phyloP scores from a whole-genome alignment of 2,113 vertebrate genomes.

The Pangasianodon gigas region DNA sequence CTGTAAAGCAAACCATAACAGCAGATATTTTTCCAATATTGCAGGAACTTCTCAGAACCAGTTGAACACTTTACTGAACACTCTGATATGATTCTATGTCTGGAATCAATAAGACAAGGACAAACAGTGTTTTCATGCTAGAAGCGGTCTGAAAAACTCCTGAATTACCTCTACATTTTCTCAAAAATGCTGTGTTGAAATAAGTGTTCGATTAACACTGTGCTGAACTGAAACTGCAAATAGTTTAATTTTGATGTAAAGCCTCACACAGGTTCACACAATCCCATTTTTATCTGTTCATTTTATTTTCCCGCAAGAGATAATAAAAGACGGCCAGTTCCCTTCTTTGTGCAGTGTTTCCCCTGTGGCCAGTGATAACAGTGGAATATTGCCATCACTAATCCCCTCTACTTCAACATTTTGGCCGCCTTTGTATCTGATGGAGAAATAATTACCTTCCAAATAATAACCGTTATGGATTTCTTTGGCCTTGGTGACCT shows the following conservation, averaged over 20 bases:
- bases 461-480: slow-evolving; percentile 57
- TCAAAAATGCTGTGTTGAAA: not conserved
- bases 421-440: slow-evolving; percentile 48
- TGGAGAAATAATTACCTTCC: slow-evolving; percentile 52
- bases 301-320: slow-evolving; percentile 35
- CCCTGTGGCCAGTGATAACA: slow-evolving; percentile 43
- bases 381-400: slow-evolving; percentile 38
- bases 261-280: not conserved
- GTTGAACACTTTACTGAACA: not conserved
- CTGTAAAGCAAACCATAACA: not conserved
- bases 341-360: slow-evolving; percentile 36
- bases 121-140: not conserved
- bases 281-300: not conserved
- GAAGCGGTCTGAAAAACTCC: not conserved
- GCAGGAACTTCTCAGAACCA: not conserved
- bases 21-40: not conserved
- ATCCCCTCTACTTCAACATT: slow-evolving; percentile 35
- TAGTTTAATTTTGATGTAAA: slow-evolving; percentile 16
- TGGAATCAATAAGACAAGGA: not conserved
- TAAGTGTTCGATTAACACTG: not conserved
- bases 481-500: slow-evolving; percentile 39
- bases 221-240: not conserved
- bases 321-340: slow-evolving; percentile 31
- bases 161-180: not conserved
- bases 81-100: not conserved